Conservation (phyloP, 2,113 vertebrate species). For the Takifugu flavidus region DNA sequence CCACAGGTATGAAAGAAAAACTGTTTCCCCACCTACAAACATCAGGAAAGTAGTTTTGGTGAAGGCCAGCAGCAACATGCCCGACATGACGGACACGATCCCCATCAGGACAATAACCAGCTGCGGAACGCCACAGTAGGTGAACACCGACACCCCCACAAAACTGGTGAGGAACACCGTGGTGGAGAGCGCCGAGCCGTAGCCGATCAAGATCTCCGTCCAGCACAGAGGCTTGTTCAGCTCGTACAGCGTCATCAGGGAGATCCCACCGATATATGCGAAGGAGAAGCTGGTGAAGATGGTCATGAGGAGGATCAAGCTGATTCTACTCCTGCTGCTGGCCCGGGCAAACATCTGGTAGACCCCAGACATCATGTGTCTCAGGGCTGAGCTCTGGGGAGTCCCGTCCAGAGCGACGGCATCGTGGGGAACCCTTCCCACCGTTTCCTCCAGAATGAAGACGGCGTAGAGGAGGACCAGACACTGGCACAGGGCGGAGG, state of each 20-base stretch:
- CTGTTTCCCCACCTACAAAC: conserved; percentile 84
- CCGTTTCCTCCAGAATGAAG: conserved; percentile 83
- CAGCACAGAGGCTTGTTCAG: conserved; percentile 91
- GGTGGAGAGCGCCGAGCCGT: conserved; percentile 82
- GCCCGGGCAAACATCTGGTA: conserved; percentile 79
- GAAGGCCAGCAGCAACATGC: conserved; percentile 80
- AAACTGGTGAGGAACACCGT: conserved; percentile 84
- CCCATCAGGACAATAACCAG: conserved; percentile 81
- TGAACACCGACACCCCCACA: conserved; percentile 80
- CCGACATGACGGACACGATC: conserved; percentile 79
- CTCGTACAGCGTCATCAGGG: conserved; percentile 84
- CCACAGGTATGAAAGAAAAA: background rate
- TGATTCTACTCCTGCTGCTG: conserved; percentile 57
- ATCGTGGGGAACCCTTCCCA: conserved; percentile 29
- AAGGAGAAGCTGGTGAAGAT: conserved; percentile 79
- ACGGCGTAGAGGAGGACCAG: conserved; percentile 80
- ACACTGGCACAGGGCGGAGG: conserved; percentile 64
- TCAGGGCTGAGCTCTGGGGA: conserved; percentile 31
- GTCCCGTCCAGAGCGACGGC: background rate
- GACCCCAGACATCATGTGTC: conserved; percentile 73
- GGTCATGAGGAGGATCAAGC: conserved; percentile 78
- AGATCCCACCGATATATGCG: conserved; percentile 70
- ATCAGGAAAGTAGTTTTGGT: conserved; percentile 86
- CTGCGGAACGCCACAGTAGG: conserved; percentile 79
- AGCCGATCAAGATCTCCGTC: conserved; percentile 89